Percentiles rank a stretch among this genome's conserved stretches.
These are phyloP conservation scores for Dipodomys merriami DNA, from an alignment of 2,113 vertebrate species.

Conservation along the genomic window DNA sequence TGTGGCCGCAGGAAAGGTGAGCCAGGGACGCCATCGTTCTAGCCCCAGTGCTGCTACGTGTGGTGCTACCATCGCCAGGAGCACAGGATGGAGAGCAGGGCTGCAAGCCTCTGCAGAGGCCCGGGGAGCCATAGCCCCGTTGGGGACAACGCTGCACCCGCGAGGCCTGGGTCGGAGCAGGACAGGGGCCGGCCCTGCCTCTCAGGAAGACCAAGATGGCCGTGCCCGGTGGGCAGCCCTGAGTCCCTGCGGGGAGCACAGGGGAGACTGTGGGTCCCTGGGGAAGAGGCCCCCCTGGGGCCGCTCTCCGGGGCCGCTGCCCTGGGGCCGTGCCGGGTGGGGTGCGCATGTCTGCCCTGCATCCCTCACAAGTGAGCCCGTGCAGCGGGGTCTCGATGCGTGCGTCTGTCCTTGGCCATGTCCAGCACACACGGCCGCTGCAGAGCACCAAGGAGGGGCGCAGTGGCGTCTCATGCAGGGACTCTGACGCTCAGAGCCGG, in stretches of 20 bases:
- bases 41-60: background rate
- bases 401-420: too few relatives aligned
- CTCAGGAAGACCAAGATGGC: background rate
- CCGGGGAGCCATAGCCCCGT: background rate
- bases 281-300: background rate
- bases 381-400: too few relatives aligned
- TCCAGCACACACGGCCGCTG: too few relatives aligned
- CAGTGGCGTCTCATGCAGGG: too few relatives aligned
- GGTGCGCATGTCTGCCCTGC: background rate
- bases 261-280: background rate
- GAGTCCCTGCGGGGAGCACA: background rate
- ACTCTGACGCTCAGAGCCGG: too few relatives aligned
- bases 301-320: too few relatives aligned
- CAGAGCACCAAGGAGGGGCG: too few relatives aligned
- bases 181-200: background rate
- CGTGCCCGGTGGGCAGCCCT: too few relatives aligned
- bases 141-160: background rate
- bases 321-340: background rate
- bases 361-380: too few relatives aligned
- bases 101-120: too few relatives aligned
- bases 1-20: background rate
- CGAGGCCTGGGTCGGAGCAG: background rate
- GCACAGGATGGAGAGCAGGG: too few relatives aligned
- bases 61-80: background rate
- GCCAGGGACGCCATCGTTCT: accelerated